Evolutionary conservation across 2,888 invertebrate genomes (phyloP), one percentile per base, ranked within the genome.

Genomic region (Apotomis turbidana): DNA sequence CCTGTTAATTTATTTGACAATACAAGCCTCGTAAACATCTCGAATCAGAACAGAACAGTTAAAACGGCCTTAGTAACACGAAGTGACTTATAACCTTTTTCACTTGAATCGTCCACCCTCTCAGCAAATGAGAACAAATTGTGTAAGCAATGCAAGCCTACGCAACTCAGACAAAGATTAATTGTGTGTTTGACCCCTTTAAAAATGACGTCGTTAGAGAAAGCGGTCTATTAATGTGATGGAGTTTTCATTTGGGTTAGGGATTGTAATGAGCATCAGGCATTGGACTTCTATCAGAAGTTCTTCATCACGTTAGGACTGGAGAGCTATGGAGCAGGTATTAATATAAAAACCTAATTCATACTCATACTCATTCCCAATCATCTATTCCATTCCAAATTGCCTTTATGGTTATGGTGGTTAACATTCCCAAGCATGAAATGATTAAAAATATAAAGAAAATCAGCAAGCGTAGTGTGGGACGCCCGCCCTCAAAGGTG

Each of bases 151-250:
- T 54, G 10, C 12, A 9, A 6, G 44, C 57, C 44, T 66, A 66
- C 46, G 27, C 54, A 57, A 66, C 55, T 36, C 2, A 15, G 66
- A 66, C 66, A n/a, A 9, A 46, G 66, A 66, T 66, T 55, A 46
- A 66, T 66, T 46, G 27, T 57, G 55, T n/a, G 66, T 66, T 66
- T 66, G 66, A 57, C 66, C 66, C 55, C 12, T 66, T 66, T 64
- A 64, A 66, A 66, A 66, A 55, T 57, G 66, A 27, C 66, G 66
- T 57, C 15, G 36, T 66, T 66, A 66, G 46, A n/a, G 46, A 0
- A n/a, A 38, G 54, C 55, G 66, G 46, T 55, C 51, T 66, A 46
- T 66, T 57, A 57, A 44, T 8, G 44, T 13, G 66, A 49, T 62
- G 61, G 61, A 15, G 63, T 64, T 64, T 55, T 57, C 66, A 57